Base-by-base conservation (phyloP, 1,140 invertebrate genomes). In the Bombus sibiricus region DNA sequence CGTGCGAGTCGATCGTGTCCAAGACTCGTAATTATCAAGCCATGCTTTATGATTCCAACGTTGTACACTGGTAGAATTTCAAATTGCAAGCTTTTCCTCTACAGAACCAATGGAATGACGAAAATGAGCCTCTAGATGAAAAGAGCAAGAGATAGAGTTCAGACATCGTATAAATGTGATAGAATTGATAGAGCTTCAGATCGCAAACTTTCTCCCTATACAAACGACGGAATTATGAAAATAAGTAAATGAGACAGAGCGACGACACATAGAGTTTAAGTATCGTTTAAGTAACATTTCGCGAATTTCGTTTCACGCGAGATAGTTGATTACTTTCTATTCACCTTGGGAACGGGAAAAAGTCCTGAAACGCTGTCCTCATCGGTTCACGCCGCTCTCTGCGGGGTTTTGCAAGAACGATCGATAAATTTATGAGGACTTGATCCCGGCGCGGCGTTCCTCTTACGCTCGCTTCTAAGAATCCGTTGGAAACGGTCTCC, bases 381-480 rank as follows among this genome's bases (percentile, higher is more conserved):
- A 15, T 32, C 12, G 41, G 62, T 76, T 53, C 71, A 25, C 34
- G 59, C 41, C 72, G 41, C 32, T 82, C 80, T 57, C 69, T n/a
- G 69, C 71, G 59, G 32, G 25, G 76, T 80, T 85, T 85, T 80
- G 83, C 83, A 85, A 80, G 68, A 73, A 80, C 83, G 76, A 59
- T 57, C 69, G 82, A 76, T 39, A 79, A 85, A 85, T 85, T 85
- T 85, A 85, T 73, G 83, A 79, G 83, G 76, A 59, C 83, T 85
- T n/a, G 83, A 85, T 79, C 59, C 66, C 64, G 22, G 47, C 18
- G 47, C 34, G 47, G 53, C 82, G 66, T 79, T 53, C 68, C 66
- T 80, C 83, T 85, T 85, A 73, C 77, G n/a, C 41, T 62, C 68
- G 77, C 57, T 80, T 80, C 76, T 13, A 72, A 41, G 83, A 85